Base-by-base conservation (phyloP, 2,888 invertebrate genomes). In the Argyresthia goedartella region DNA sequence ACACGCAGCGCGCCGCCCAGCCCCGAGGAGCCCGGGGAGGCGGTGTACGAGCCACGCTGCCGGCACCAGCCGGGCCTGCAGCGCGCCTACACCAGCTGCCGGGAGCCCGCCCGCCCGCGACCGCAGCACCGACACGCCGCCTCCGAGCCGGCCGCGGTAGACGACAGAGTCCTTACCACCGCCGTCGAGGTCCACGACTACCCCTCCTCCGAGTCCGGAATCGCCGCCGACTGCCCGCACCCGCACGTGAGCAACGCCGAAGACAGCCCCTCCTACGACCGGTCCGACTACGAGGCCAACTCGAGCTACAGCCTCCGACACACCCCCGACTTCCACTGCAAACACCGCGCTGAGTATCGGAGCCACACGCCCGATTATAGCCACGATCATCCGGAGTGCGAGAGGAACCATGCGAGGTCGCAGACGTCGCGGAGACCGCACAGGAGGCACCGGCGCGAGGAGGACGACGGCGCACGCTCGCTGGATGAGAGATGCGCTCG, bases 21-120 rank as follows among this genome's bases (percentile, higher is more conserved):
- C 81, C 87, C 87, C 81, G 87, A 87, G 73, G 87, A 87, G 69
- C 67, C 81, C 63, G 86, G 86, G 81, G 84, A 82, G 80, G 87
- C 85, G 86, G 89, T 93, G 79, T 91, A 92, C 81, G 93, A 93
- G 76, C 91, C 92, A 57, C 93, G 92, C 55, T 92, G 93, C 71
- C 91, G 72, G 49, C 77, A 71, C 52, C 91, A 70, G 57, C 91
- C 91, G 10, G 66, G 77, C n/a, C 71, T 86, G 51, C 85, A 85
- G 60, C 71, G 82, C 54, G 73, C 77, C 4, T 86, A 81, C 57
- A 82, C 86, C 59, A 86, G 85, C 60, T 86, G 85, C 56, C 77
- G 86, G 58, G 86, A 85, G 55, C 64, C 72, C 8, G 67, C 73
- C 80, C 43, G 53, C 36, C 84, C 82, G 1, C 71, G 84, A 6